phyloP scores from a whole-genome alignment of 2,797 vertebrate genomes.

The Peromyscus attwateri region DNA sequence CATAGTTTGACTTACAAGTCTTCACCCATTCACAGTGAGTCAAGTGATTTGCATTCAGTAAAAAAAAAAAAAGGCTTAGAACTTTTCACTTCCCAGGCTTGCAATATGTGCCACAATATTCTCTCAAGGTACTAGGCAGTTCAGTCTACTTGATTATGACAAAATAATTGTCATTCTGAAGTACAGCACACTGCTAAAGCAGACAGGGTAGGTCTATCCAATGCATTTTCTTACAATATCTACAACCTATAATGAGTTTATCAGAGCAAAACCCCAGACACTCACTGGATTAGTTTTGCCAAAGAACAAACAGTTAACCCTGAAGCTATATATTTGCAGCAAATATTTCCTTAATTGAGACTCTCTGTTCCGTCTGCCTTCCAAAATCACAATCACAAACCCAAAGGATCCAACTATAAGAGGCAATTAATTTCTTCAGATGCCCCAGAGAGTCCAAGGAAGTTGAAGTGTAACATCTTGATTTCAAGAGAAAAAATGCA shows the following conservation, averaged over 20 bases:
- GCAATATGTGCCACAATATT: neutral
- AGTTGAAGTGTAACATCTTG: neutral
- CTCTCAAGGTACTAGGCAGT: neutral
- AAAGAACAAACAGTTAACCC: conserved; percentile 6
- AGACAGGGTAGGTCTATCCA: neutral
- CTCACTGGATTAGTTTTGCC: neutral
- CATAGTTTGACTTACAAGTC: neutral
- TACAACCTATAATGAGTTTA: neutral
- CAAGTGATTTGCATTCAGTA: neutral
- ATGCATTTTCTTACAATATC: neutral
- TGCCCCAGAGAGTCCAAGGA: neutral
- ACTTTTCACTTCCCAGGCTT: neutral
- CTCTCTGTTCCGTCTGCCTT: conserved; percentile 9
- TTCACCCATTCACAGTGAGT: neutral
- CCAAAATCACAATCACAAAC: conserved; percentile 15
- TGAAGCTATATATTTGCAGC: conserved; percentile 7
- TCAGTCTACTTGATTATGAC: neutral
- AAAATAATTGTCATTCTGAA: neutral
- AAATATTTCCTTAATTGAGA: conserved; percentile 47
- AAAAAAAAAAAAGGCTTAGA: neutral
- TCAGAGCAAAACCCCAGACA: neutral
- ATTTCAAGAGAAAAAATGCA: neutral
- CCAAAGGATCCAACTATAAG: conserved; percentile 56
- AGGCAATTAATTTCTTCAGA: conserved; percentile 15
- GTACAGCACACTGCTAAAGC: neutral